These are phyloP conservation scores for Cantharis rustica DNA, from an alignment of 2,888 invertebrate genomes.

Conservation along the genomic window DNA sequence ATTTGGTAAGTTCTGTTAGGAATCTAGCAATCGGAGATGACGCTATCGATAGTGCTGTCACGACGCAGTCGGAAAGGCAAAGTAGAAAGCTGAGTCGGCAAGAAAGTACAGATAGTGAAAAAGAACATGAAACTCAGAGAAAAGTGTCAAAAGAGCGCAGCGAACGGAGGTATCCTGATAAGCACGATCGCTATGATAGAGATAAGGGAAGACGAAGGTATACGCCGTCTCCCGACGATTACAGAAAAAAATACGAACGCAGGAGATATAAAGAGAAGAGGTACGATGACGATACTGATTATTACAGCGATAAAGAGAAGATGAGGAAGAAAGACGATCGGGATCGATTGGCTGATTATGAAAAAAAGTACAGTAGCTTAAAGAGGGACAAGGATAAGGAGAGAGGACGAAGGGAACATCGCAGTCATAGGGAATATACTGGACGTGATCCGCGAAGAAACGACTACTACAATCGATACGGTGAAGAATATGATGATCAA, in stretches of 20 bases:
- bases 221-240: constrained; percentile 44
- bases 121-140: constrained; percentile 37
- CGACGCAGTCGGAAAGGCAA: constrained; percentile 17
- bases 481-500: constrained; percentile 51
- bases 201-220: constrained; percentile 25
- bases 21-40: constrained; percentile 53
- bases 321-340: constrained; percentile 56
- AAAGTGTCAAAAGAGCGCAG: constrained; percentile 32
- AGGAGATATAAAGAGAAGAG: constrained; percentile 57
- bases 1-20: constrained; percentile 46
- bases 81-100: constrained; percentile 42
- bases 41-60: constrained; percentile 39
- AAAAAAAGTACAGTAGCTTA: constrained; percentile 51
- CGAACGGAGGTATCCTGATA: constrained; percentile 26
- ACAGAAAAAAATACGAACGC: constrained; percentile 42
- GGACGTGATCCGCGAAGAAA: constrained; percentile 39
- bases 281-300: constrained; percentile 69
- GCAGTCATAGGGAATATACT: constrained; percentile 47
- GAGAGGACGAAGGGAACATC: constrained; percentile 45
- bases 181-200: constrained; percentile 28
- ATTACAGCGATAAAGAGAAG: constrained; percentile 69
- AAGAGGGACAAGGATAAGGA: constrained; percentile 46
- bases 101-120: constrained; percentile 51
- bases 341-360: constrained; percentile 51
- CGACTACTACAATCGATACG: constrained; percentile 48